Conservation (phyloP, 2,888 invertebrate genomes). For the Aspidiotus destructor region DNA sequence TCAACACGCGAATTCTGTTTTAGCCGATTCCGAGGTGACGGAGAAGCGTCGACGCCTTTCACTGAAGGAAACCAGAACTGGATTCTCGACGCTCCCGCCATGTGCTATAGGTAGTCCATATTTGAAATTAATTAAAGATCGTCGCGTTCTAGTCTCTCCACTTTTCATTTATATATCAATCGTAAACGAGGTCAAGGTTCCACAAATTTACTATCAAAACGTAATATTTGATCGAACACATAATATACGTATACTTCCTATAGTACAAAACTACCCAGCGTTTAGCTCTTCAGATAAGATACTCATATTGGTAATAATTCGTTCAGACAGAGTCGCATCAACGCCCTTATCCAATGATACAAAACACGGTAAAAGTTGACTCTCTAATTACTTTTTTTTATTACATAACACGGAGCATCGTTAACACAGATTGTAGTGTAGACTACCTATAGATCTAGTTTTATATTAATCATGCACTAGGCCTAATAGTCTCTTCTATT, state of each 20-base stretch:
- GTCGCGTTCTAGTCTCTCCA: neutral
- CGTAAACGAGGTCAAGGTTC: slow-evolving; percentile 26
- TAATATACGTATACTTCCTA: neutral
- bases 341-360: too few species aligned
- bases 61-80: slow-evolving; percentile 30
- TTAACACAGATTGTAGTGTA: too few species aligned
- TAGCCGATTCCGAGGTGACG: slow-evolving; percentile 24
- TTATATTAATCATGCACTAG: too few species aligned
- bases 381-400: too few species aligned
- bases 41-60: slow-evolving; percentile 29
- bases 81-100: slow-evolving; percentile 16
- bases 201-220: neutral
- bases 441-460: too few species aligned
- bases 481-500: too few species aligned
- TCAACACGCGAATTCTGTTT: slow-evolving; percentile 15
- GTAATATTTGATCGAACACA: neutral
- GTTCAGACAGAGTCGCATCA: too few species aligned
- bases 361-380: too few species aligned
- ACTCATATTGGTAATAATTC: too few species aligned
- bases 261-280: too few species aligned
- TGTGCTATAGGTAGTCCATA: neutral
- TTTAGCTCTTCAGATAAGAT: too few species aligned
- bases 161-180: slow-evolving; percentile 7
- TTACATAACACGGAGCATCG: too few species aligned
- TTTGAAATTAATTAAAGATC: slow-evolving; percentile 10